Base-by-base conservation (phyloP, 1,140 invertebrate genomes). In the Macrotrachela quadricornifera region DNA sequence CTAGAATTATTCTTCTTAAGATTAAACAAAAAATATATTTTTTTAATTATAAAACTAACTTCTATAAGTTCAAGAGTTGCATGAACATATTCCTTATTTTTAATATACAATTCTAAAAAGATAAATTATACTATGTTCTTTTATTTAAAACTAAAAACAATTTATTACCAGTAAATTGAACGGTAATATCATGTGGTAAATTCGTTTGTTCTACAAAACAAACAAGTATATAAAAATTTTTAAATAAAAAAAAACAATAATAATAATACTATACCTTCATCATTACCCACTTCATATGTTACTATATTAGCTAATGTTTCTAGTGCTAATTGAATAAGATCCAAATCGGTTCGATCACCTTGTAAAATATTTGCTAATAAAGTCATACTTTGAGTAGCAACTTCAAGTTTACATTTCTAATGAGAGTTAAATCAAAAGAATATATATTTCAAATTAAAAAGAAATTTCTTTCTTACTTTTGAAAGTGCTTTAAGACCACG, bases 161-260 rank as follows among this genome's bases (percentile, higher is more conserved):
- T 96, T 95, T 10, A 94, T 82, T 94, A 74, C 97, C 92, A 8
- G 92, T 92, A 64, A 99, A 96, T 64, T 94, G 85, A 63, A 85
- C 82, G 11, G 91, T 90, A 47, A 81, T 65, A 55, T 76, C 72
- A 30, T 74, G 45, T 1, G 58, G 57, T 45, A 57, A 16, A 17
- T 51, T 50, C 14, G 15, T 15, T 38, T 50, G 14, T 70, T 62
- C 60, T 57, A 63, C 63, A 62, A 46, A 38, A 58, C 59, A 60
- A 57, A 46, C 36, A 40, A 55, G 45, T 47, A 46, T 36, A 43
- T 49, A 39, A 15, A 21, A 42, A 42, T 50, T 52, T 18, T 57
- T 54, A 15, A 53, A 50, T 48, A 41, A 21, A 13, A 41, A 13
- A 9, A 39, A 39, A 8, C 38, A 9, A 12, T 9, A 39, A 1